Conservation (phyloP, 2,888 invertebrate species). For the Nomada ruficornis region DNA sequence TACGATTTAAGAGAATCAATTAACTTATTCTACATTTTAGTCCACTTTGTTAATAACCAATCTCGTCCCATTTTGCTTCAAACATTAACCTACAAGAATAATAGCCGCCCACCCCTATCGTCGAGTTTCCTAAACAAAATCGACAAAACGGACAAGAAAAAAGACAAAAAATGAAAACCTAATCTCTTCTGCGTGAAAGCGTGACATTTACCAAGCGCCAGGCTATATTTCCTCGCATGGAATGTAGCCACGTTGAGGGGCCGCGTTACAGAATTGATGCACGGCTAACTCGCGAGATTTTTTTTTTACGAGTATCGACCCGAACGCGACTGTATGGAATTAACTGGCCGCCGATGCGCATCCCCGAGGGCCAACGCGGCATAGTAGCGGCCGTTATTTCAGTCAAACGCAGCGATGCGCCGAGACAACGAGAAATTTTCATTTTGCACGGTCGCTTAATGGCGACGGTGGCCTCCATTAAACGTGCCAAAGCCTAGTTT, state of each 20-base stretch:
- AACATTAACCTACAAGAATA: neutral
- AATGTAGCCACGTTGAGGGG: constrained; percentile 18
- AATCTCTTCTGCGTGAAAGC: neutral
- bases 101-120: neutral
- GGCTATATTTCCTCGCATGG: constrained; percentile 3
- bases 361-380: constrained; percentile 16
- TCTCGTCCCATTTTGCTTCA: neutral
- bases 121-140: neutral
- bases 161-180: neutral
- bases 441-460: constrained; percentile 56
- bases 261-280: constrained; percentile 40
- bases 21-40: neutral
- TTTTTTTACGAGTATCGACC: constrained; percentile 49
- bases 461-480: constrained; percentile 43
- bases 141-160: neutral
- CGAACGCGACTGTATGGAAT: constrained; percentile 37
- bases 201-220: neutral
- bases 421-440: constrained; percentile 43
- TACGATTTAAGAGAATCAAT: neutral
- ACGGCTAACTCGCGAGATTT: constrained; percentile 43
- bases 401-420: constrained; percentile 23
- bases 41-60: neutral
- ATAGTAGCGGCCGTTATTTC: constrained; percentile 30
- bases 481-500: constrained; percentile 29
- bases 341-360: constrained; percentile 42